Conservation (phyloP, 2,113 vertebrate species). For the Vulpes lagopus region DNA sequence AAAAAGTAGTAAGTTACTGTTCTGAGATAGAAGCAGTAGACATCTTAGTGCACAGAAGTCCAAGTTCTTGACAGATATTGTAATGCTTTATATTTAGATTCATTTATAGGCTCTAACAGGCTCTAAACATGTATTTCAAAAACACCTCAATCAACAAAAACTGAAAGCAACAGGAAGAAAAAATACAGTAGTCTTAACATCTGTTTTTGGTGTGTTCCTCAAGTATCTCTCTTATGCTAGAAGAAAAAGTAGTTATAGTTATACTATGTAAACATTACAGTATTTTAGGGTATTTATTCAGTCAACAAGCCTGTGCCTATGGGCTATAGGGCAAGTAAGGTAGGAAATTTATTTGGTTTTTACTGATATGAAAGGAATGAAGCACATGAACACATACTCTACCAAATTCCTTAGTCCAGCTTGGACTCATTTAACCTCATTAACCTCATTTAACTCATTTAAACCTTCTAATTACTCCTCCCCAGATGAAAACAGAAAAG, state of each 20-base stretch:
- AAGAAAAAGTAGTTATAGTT: neutral
- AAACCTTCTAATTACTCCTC: neutral
- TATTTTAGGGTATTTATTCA: neutral
- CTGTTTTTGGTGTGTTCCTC: constrained; percentile 11
- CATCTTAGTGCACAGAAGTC: neutral
- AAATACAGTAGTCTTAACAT: neutral
- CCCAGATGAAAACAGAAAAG: neutral
- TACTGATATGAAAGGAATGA: neutral
- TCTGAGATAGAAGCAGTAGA: neutral
- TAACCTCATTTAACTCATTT: too few relatives aligned
- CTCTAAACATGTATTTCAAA: constrained; percentile 20
- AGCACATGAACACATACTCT: neutral
- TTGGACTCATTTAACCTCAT: too few relatives aligned
- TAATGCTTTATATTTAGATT: neutral
- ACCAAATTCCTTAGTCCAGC: neutral
- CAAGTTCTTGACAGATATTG: neutral
- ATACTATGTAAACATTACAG: neutral
- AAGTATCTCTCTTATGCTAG: neutral
- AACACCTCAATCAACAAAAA: constrained; percentile 11
- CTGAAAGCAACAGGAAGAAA: neutral
- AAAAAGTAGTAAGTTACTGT: neutral
- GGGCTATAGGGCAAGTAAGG: neutral
- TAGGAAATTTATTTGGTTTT: neutral
- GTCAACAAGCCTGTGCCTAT: neutral
- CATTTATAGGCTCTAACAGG: constrained; percentile 19